These are phyloP conservation scores for Manis crassicaudata DNA, from an alignment of 2,797 vertebrate genomes.

Conservation along the genomic window DNA sequence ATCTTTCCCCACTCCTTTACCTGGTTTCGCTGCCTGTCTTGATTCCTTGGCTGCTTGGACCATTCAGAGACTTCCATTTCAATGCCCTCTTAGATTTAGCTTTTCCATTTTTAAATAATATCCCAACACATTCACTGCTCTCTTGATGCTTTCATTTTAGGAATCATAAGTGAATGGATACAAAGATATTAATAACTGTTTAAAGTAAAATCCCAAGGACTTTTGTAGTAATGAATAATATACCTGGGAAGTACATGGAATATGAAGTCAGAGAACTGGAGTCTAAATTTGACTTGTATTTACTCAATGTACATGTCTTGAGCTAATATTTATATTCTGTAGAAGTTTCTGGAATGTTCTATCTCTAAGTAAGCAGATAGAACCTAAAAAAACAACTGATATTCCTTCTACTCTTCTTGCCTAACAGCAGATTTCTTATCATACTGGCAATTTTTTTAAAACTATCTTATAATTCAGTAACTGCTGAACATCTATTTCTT, in stretches of 20 bases:
- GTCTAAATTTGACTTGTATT: conserved; percentile 9
- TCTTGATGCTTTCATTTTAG: conserved; percentile 35
- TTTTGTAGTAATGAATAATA: conserved; percentile 34
- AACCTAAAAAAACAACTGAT: conserved; percentile 23
- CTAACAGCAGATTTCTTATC: conserved; percentile 20
- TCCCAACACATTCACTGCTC: neutral
- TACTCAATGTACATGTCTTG: conserved; percentile 13
- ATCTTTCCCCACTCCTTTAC: neutral
- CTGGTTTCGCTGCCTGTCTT: neutral
- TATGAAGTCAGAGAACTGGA: conserved; percentile 30
- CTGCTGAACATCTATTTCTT: neutral
- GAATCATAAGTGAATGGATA: conserved; percentile 24
- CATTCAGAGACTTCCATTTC: conserved; percentile 22
- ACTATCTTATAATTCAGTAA: neutral
- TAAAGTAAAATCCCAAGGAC: conserved; percentile 24
- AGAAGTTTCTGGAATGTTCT: neutral
- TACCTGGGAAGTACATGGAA: neutral
- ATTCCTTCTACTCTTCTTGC: neutral
- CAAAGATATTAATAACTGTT: conserved; percentile 24
- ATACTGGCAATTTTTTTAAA: conserved; percentile 4
- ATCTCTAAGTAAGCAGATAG: neutral
- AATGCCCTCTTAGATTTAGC: neutral
- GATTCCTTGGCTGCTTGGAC: neutral
- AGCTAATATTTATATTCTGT: conserved; percentile 25
- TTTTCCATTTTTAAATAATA: conserved; percentile 19